These are phyloP conservation scores for Furcula furcula DNA, from an alignment of 2,888 invertebrate genomes.

Conservation along the genomic window DNA sequence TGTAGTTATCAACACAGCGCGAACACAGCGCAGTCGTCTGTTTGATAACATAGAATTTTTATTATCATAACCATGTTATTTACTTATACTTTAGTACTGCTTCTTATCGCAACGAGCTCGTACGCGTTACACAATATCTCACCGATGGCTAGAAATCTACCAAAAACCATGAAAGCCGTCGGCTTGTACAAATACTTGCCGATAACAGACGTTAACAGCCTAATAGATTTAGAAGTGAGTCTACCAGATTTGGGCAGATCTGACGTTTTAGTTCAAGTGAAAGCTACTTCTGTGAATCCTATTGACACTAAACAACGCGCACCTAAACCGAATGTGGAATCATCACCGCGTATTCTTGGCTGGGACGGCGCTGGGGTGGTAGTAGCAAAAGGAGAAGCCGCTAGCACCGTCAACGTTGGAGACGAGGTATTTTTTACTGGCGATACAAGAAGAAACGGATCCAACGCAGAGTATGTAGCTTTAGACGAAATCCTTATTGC, in stretches of 20 bases:
- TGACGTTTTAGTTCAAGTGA: slow-evolving; percentile 66
- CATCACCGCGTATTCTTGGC: slow-evolving; percentile 55
- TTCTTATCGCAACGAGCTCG: slow-evolving; percentile 4
- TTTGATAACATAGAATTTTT: too few species aligned
- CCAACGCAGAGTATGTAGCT: slow-evolving; percentile 64
- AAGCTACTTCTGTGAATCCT: slow-evolving; percentile 65
- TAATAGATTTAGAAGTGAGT: slow-evolving; percentile 59
- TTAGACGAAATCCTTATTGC: slow-evolving; percentile 57
- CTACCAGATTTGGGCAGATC: slow-evolving; percentile 46
- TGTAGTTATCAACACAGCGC: too few species aligned
- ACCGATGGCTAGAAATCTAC: slow-evolving; percentile 36
- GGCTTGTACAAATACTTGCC: slow-evolving; percentile 69
- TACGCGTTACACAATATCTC: slow-evolving; percentile 9
- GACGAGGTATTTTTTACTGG: slow-evolving; percentile 69
- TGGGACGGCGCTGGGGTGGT: slow-evolving; percentile 69
- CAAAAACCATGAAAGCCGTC: slow-evolving; percentile 67
- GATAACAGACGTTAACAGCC: slow-evolving; percentile 54
- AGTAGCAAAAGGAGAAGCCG: slow-evolving; percentile 50
- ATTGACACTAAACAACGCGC: slow-evolving; percentile 66
- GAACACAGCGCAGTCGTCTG: too few species aligned
- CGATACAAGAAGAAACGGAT: slow-evolving; percentile 54
- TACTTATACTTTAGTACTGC: slow-evolving; percentile 9
- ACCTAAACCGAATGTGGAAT: slow-evolving; percentile 55
- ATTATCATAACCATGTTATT: too few species aligned
- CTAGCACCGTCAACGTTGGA: slow-evolving; percentile 51